phyloP scores from a whole-genome alignment of 2,113 vertebrate species.

The Lasiurus borealis region DNA sequence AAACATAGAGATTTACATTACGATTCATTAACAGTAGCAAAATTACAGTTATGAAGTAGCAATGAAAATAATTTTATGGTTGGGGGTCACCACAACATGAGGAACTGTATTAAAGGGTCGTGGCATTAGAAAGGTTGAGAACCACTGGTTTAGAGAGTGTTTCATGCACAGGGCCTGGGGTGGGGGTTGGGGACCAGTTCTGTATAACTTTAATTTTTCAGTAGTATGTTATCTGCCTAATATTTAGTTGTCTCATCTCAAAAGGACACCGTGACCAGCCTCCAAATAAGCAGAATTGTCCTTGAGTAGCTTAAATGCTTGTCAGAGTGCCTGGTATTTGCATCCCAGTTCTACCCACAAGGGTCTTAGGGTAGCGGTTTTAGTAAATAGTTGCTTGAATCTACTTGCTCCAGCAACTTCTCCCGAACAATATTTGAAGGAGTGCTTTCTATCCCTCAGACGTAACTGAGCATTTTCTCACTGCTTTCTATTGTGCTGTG shows the following conservation, averaged over 20 bases:
- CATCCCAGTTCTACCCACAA: background rate
- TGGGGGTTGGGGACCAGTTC: background rate
- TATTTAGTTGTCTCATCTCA: constrained; percentile 3
- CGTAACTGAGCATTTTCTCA: background rate
- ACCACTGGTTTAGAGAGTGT: background rate
- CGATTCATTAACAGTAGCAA: too few species aligned
- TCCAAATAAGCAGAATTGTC: background rate
- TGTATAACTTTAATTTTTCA: background rate
- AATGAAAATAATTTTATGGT: too few species aligned
- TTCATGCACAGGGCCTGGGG: background rate
- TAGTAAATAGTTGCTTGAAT: background rate
- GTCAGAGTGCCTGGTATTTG: background rate
- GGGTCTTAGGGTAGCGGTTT: background rate
- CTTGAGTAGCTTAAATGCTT: background rate
- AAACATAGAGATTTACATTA: too few species aligned
- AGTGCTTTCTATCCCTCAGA: background rate
- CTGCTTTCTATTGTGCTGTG: background rate
- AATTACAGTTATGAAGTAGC: too few species aligned
- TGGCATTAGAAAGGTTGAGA: too few species aligned
- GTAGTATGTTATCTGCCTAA: background rate
- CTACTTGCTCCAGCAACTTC: background rate
- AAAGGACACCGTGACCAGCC: background rate
- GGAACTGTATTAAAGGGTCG: too few species aligned
- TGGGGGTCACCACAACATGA: too few species aligned
- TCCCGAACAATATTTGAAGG: background rate